Base-by-base conservation (phyloP, 2,888 invertebrate genomes). In the Harpagoxenus sublaevis region DNA sequence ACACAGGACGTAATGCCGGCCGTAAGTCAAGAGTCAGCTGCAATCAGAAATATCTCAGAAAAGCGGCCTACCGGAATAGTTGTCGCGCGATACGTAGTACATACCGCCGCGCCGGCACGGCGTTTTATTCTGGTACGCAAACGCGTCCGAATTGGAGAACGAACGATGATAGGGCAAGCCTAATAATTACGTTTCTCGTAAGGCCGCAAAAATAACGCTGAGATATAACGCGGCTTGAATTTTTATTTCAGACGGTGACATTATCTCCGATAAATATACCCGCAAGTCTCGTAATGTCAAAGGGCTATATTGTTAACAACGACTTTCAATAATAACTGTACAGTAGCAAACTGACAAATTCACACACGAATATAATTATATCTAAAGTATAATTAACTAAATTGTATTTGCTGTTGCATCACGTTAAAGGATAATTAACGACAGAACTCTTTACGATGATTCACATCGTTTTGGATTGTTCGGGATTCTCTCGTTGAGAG, bases 21-120 rank as follows among this genome's bases (percentile, higher is more conserved):
- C 71, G 31, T 83, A 70, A 84, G 86, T 87, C 85, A 88, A 88
- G 73, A 85, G 85, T 88, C 84, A 84, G 48, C 51, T 60, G 23
- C 12, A 8, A 63, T 57, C 66, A 79, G 82, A 85, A 88, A 88
- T 88, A 88, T 77, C 60, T 55, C 12, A 51, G 18, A 82, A 78
- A 84, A 79, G n/a, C 42, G 65, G 74, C 45, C 68, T 81, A 78
- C 73, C 10, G 62, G 83, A 83, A 83, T 75, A 83, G 66, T 45
- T 71, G 42, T 39, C 79, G 77, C 57, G 60, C 55, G 35, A 82
- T 68, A 70, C 53, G 35, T 31, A 51, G n/a, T 35, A 35, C 45
- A 45, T 23, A 23, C 23, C 23, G 23, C 23, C 23, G 23, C 23
- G 31, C 10, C 35, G 28, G 63, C 42, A 70, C 45, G 9, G 18